Evolutionary conservation across 1,140 invertebrate genomes (phyloP), one percentile per base, ranked within the genome.

Genomic region (Metopolophium dirhodum): DNA sequence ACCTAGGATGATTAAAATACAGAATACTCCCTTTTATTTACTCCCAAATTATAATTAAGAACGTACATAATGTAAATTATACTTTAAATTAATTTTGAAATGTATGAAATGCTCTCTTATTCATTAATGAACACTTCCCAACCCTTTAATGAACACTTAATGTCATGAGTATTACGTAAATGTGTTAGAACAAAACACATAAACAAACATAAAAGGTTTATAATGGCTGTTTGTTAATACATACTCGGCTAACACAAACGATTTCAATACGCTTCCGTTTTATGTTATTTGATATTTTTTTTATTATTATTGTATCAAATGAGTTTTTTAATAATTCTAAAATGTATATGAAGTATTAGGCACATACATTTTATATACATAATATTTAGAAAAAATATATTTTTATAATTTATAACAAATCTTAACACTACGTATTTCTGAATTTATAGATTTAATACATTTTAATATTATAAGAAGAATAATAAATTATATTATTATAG

Each of bases 11-110:
- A 54, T 57, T 51, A 57, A 90, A 51, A 90, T 35, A 51, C 20
- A 57, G 30, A 68, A 57, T 7, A 61, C 4, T 61, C 18, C 3
- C 54, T 90, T 57, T 61, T 57, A 90, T 61, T 37, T 61, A 41
- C 51, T 37, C 51, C 14, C n/a, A 49, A 47, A 87, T 87, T 87
- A 87, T 87, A 87, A 47, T 47, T 47, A 45, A 30, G 49, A 87
- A 85, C 23, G 83, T 26, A 85, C 37, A 47, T 47, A 87, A 47
- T 87, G 23, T 54, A 88, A 87, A 88, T 88, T 41, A 88, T 41
- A 88, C 30, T 88, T 88, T 37, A 88, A 88, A 88, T 88, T 88
- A 88, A 88, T 54, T 88, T 88, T n/a, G 20, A 35, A 88, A 88
- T 88, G 87, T 35, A 54, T 51, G 87, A 51, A 51, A 88, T 35